A percentile compares a stretch with the other conserved stretches of the same genome.
These are phyloP conservation scores for Rhynchomys soricoides DNA, from an alignment of 2,113 vertebrate genomes.

Conservation along the genomic window DNA sequence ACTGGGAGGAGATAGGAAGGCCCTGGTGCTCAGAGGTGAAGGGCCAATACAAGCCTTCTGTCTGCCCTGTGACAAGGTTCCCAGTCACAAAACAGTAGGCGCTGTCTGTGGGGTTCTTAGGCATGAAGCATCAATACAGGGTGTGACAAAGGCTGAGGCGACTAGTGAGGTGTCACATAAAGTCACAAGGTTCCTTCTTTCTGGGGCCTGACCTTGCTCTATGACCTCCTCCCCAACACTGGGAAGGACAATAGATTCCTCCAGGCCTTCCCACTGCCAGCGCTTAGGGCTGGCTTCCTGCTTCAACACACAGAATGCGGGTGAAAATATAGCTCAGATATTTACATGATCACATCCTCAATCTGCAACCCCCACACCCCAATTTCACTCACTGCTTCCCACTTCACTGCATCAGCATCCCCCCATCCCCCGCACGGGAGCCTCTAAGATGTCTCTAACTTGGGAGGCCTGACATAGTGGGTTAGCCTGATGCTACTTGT, in stretches of 20 bases:
- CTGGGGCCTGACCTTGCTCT: neutral
- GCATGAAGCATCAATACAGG: neutral
- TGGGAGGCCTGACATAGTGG: neutral
- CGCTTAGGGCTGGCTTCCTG: neutral
- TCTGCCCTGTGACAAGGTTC: neutral
- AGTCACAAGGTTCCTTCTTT: neutral
- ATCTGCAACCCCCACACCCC: too few species aligned
- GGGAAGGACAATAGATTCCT: neutral
- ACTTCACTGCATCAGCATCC: neutral
- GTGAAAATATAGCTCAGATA: neutral
- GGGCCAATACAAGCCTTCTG: neutral
- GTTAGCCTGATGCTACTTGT: too few species aligned
- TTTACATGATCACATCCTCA: neutral
- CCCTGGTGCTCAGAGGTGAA: neutral
- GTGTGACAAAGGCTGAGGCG: neutral
- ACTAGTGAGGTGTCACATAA: neutral
- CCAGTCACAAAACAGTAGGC: neutral
- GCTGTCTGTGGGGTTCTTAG: neutral
- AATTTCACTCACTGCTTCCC: neutral
- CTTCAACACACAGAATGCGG: neutral
- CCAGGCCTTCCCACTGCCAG: neutral
- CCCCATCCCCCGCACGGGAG: neutral
- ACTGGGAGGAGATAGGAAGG: too few species aligned
- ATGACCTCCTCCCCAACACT: neutral
- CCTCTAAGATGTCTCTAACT: neutral